Conservation (phyloP, 2,113 vertebrate species). For the Pavo muticus region DNA sequence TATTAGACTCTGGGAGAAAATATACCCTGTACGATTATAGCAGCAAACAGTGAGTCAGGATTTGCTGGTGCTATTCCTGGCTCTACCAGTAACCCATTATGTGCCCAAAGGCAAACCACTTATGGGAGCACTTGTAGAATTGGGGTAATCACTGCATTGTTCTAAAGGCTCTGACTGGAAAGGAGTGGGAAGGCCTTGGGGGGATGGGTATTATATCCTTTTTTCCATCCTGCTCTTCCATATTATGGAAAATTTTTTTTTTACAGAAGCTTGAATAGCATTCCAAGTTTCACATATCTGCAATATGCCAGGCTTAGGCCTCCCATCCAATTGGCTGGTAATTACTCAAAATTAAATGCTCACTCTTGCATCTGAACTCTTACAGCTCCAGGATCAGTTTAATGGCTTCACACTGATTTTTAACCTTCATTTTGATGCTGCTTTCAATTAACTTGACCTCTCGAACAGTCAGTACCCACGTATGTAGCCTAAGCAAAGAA, state of each 20-base stretch:
- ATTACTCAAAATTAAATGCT: neutral
- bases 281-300: neutral
- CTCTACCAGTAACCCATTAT: neutral
- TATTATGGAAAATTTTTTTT: neutral
- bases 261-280: neutral
- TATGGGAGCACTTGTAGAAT: neutral
- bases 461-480: neutral
- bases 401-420: neutral
- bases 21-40: neutral
- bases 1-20: slow-evolving; percentile 2
- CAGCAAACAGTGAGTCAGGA: slow-evolving; percentile 38
- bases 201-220: rapidly evolving
- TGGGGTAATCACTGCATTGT: neutral
- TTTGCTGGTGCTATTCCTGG: slow-evolving; percentile 49
- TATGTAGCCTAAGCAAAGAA: neutral
- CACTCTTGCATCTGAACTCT: neutral
- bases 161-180: neutral
- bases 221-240: neutral
- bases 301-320: neutral
- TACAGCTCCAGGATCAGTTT: rapidly evolving
- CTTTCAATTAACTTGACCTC: neutral
- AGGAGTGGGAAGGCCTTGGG: neutral
- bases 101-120: neutral
- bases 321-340: neutral
- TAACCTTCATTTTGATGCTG: neutral